Evolutionary conservation across 2,113 vertebrate genomes (phyloP).

Genomic region (Morone chrysops): DNA sequence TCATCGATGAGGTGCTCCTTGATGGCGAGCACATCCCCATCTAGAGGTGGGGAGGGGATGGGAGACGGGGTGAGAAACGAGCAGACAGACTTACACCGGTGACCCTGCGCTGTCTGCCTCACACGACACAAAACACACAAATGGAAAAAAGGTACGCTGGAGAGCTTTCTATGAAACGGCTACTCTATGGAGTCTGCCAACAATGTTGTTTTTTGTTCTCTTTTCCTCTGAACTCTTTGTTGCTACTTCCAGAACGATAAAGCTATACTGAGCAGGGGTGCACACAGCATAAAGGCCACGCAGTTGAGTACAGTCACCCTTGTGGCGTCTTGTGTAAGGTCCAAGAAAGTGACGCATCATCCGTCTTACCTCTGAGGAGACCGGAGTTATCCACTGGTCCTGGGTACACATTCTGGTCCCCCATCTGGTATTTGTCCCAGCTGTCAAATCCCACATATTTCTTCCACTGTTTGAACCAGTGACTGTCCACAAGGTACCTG

Average conservation of each 20-base stretch:
- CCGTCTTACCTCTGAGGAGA: conserved; percentile 93
- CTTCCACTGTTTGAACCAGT: conserved; percentile 99
- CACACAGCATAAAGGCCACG: neutral
- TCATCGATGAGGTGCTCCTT: conserved; percentile 99
- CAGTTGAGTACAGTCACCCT: neutral
- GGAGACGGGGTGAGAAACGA: conserved; percentile 9
- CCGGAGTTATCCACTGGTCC: conserved; percentile 98
- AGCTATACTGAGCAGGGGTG: neutral
- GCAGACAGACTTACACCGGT: conserved; percentile 10
- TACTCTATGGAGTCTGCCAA: conserved; percentile 29
- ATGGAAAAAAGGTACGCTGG: conserved; percentile 49
- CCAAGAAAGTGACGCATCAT: neutral
- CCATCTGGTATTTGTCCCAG: conserved; percentile 99
- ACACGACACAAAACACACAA: conserved; percentile 55
- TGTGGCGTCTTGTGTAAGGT: no score
- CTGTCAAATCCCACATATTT: conserved; percentile 99
- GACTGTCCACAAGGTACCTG: conserved; percentile 98
- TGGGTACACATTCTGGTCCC: conserved; percentile 97
- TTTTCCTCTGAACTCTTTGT: conserved; percentile 50
- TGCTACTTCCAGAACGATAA: conserved; percentile 57
- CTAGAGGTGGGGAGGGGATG: conserved; percentile 71
- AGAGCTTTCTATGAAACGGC: conserved; percentile 65
- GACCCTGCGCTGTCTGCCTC: conserved; percentile 30
- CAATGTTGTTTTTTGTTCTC: conserved; percentile 52
- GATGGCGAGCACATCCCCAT: conserved; percentile 94